These are phyloP conservation scores for Heterotilapia buettikoferi DNA, from an alignment of 2,113 vertebrate genomes.

Conservation along the genomic window DNA sequence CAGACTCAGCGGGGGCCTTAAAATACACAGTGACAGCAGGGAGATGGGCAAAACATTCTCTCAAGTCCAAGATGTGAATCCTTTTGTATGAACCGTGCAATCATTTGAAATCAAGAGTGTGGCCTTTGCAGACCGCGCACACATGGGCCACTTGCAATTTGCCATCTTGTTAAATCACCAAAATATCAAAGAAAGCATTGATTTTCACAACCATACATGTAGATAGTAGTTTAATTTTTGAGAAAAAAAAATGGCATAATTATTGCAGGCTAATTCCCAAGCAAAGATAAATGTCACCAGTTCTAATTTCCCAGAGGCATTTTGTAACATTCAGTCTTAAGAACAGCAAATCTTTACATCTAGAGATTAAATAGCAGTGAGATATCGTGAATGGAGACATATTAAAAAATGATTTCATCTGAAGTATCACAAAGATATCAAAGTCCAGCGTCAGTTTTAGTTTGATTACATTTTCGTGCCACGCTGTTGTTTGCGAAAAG, in stretches of 20 bases:
- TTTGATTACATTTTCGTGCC: neutral
- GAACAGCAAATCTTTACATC: neutral
- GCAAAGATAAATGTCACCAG: constrained; percentile 42
- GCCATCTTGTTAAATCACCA: constrained; percentile 1
- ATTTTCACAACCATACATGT: neutral
- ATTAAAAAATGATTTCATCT: neutral
- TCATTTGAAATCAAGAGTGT: constrained; percentile 15
- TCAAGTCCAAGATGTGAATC: constrained; percentile 13
- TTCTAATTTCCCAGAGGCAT: constrained; percentile 19
- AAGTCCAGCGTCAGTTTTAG: neutral
- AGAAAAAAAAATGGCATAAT: neutral
- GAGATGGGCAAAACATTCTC: constrained; percentile 25
- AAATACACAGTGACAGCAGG: constrained; percentile 33
- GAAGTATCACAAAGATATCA: neutral
- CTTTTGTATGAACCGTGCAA: neutral
- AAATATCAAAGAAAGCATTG: neutral
- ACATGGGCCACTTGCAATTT: neutral
- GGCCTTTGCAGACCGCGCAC: constrained; percentile 1
- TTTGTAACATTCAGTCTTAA: neutral
- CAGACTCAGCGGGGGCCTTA: constrained; percentile 20
- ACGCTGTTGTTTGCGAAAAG: neutral
- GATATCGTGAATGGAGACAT: neutral
- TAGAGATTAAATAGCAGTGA: constrained; percentile 1
- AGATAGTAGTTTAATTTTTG: neutral
- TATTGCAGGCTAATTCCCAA: constrained; percentile 3